Evolutionary conservation across 2,113 vertebrate genomes (phyloP), one percentile per base, ranked within the genome.

Genomic region (Nothobranchius kuhntae): DNA sequence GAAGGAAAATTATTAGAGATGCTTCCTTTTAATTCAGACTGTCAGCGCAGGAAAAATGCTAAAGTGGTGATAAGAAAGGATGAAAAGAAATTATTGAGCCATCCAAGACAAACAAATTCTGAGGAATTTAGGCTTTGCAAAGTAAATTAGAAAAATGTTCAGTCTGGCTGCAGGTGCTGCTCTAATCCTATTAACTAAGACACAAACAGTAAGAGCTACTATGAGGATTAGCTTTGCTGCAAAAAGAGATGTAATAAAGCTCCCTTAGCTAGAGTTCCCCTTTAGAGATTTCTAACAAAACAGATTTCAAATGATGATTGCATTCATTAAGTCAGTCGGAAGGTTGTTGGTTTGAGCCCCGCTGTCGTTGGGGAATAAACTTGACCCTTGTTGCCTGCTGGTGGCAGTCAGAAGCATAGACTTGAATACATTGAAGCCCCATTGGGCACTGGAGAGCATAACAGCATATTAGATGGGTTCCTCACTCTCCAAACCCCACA

Each of bases 121-220:
- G 55, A 45, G 7, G 65, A 56, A 21, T 71, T 65, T 9, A 70
- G 58, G 53, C 36, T 51, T 30, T 21, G 44, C 13, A 40, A 61
- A 64, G 14, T 4, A 15, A 81, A 79, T 74, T 51, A 73, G 50
- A 68, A 54, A 24, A 51, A 44, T 55, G 30, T 61, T 62, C 14
- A 50, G 36, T 55, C 4, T 73, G 67, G 62, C 65, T 58, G 62
- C 85, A 83, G 84, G 78, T 85, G 78, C 71, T 38, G 15, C 61
- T 86, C 80, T 56, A 82, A 78, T 77, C 60, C 58, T 45, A 60
- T 79, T 74, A 66, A 53, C 21, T 21, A 56, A 59, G 64, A 78
- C 54, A 65, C 63, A 76, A 14, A 21, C 35, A 65, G 50, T 65
- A 68, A 50, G 45, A 61, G 68, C 61, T 58, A 45, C 51, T 21